Conservation (phyloP, 2,797 vertebrate genomes). For the Gadopsis bispinosus region DNA sequence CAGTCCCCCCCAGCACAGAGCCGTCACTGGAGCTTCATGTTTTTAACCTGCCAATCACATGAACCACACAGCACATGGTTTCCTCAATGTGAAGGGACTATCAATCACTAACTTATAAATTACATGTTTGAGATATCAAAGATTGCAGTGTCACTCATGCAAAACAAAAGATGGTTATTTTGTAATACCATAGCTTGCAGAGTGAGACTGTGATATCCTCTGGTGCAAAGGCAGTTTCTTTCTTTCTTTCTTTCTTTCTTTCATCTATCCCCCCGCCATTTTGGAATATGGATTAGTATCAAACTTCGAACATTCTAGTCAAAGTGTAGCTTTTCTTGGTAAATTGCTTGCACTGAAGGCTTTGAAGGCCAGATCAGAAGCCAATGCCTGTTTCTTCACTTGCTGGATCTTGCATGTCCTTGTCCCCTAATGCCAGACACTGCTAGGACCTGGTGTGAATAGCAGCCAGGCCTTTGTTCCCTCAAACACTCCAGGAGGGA, state of each 20-base stretch:
- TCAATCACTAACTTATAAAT: constrained; percentile 62
- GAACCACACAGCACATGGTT: constrained; percentile 20
- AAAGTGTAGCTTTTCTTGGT: constrained; percentile 48
- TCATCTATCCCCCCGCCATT: constrained; percentile 21
- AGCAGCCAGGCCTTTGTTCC: constrained; percentile 10
- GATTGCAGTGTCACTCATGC: constrained; percentile 15
- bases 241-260: constrained; percentile 11
- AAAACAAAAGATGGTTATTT: constrained; percentile 26
- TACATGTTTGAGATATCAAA: constrained; percentile 40
- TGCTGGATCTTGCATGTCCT: constrained; percentile 14
- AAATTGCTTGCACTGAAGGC: constrained; percentile 1
- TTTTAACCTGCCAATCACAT: constrained; percentile 52
- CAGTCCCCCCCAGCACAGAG: constrained; percentile 28
- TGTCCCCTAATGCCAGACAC: constrained; percentile 12
- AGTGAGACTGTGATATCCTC: constrained; percentile 35
- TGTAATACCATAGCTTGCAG: constrained; percentile 18
- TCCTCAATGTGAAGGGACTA: constrained; percentile 19
- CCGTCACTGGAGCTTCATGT: not conserved
- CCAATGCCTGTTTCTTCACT: constrained; percentile 13
- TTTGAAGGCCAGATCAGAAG: constrained; percentile 35
- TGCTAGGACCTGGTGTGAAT: constrained; percentile 17
- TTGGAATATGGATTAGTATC: constrained; percentile 28
- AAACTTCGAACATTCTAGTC: constrained; percentile 27
- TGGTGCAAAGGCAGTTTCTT: constrained; percentile 1
- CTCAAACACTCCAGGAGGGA: constrained; percentile 5